phyloP scores from a whole-genome alignment of 2,888 invertebrate genomes.

The Hyppa rectilinea region DNA sequence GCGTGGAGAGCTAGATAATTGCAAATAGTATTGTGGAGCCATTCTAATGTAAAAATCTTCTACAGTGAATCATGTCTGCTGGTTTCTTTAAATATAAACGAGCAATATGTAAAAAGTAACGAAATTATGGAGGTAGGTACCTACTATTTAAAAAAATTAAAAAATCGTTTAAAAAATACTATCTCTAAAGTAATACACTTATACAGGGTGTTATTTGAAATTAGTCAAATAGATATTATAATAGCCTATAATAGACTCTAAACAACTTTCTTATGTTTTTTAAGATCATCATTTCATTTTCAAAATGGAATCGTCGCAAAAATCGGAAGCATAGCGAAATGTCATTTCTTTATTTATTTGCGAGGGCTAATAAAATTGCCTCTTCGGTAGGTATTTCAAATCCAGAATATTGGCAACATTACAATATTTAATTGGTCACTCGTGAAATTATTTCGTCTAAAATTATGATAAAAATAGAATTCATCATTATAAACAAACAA shows the following conservation, averaged over 20 bases:
- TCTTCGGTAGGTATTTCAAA: background rate
- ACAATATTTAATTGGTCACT: background rate
- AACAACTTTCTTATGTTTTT: too few relatives aligned
- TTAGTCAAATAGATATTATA: background rate
- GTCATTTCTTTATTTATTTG: slow-evolving; percentile 21
- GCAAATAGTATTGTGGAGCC: slow-evolving; percentile 16
- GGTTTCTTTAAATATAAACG: slow-evolving; percentile 14
- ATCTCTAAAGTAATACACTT: background rate
- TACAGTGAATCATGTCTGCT: slow-evolving; percentile 15
- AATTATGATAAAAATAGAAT: background rate
- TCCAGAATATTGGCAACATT: background rate
- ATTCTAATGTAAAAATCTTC: slow-evolving; percentile 1
- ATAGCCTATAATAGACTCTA: too few relatives aligned
- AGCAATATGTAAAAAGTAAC: too few relatives aligned
- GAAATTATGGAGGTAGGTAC: too few relatives aligned
- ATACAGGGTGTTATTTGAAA: background rate
- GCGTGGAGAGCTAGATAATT: slow-evolving; percentile 17
- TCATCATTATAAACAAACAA: background rate
- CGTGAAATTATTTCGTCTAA: background rate
- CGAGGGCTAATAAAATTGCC: background rate
- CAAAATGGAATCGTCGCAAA: background rate
- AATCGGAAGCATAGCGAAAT: slow-evolving; percentile 12
- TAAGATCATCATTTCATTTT: too few relatives aligned
- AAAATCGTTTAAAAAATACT: too few relatives aligned
- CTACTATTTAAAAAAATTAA: too few relatives aligned